phyloP scores from a whole-genome alignment of 2,113 vertebrate genomes.

The Oreochromis aureus region DNA sequence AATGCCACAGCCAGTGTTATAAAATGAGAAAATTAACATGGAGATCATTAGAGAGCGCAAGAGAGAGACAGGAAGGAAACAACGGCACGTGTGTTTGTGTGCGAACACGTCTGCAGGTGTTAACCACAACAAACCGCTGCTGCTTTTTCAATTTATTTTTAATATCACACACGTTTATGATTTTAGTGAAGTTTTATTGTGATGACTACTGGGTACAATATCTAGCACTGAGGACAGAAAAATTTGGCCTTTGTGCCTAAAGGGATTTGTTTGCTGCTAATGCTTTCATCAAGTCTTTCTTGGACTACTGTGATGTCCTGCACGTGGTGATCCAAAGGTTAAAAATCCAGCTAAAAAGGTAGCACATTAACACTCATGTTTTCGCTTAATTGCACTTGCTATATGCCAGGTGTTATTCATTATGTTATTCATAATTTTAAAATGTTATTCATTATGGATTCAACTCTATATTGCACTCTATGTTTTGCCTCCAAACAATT shows the following conservation, averaged over 20 bases:
- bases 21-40: not conserved
- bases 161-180: not conserved
- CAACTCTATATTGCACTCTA: not conserved
- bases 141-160: not conserved
- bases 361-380: not conserved
- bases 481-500: not conserved
- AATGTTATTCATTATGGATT: not conserved
- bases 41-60: not conserved
- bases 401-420: not conserved
- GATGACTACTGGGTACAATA: not conserved
- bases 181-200: not conserved
- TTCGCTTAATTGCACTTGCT: not conserved
- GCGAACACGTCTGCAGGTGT: not conserved
- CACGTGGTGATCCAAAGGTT: not conserved
- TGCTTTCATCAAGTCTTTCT: not conserved
- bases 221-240: not conserved
- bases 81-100: not conserved
- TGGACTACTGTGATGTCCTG: not conserved
- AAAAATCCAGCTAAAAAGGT: not conserved
- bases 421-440: not conserved
- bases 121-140: not conserved
- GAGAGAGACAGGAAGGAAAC: not conserved
- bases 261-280: not conserved
- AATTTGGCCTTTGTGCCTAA: not conserved
- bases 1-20: not conserved